Evolutionary conservation across 2,888 invertebrate species (phyloP).

Genomic region (Macaria liturata): DNA sequence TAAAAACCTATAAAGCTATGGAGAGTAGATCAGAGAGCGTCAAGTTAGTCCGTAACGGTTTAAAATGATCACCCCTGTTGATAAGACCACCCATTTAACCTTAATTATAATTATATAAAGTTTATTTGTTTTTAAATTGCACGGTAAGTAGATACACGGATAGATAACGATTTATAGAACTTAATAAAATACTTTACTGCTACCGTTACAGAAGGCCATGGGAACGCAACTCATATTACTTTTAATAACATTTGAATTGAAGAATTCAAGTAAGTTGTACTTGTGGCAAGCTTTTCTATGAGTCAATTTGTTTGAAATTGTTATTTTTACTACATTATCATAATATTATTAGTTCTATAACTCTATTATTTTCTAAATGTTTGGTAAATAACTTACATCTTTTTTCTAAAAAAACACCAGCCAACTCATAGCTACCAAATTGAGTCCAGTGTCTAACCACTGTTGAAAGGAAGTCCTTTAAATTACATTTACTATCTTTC

Average conservation of each 20-base stretch:
- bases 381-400: too few relatives aligned
- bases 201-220: constrained; percentile 14
- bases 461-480: too few relatives aligned
- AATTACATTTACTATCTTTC: too few relatives aligned
- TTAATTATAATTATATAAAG: constrained; percentile 10
- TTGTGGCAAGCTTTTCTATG: too few relatives aligned
- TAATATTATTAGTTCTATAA: too few relatives aligned
- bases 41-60: constrained; percentile 9
- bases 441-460: too few relatives aligned
- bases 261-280: neutral
- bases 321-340: too few relatives aligned
- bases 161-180: constrained; percentile 19
- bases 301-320: too few relatives aligned
- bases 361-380: too few relatives aligned
- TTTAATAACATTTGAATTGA: neutral
- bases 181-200: constrained; percentile 15
- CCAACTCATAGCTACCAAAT: too few relatives aligned
- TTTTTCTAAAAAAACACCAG: too few relatives aligned
- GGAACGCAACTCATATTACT: constrained; percentile 5
- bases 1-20: constrained; percentile 18
- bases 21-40: neutral
- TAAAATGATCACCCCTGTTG: constrained; percentile 11
- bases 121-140: constrained; percentile 26
- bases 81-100: constrained; percentile 21
- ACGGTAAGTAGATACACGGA: constrained; percentile 8